A percentile compares a stretch with the other conserved stretches of the same genome.
Evolutionary conservation across 2,888 invertebrate species (phyloP).

Genomic region (Odontomyia ornata): DNA sequence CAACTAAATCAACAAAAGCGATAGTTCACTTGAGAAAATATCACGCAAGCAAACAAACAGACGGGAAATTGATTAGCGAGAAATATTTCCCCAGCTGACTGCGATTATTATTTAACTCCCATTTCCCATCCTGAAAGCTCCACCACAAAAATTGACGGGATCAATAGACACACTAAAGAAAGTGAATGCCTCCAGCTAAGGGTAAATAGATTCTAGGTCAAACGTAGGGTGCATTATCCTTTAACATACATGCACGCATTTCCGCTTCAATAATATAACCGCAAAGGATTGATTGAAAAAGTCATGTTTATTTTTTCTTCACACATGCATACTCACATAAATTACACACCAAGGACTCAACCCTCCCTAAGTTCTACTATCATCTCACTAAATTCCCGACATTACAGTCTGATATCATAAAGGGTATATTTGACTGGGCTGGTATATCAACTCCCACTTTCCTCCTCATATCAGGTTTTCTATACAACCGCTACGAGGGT

Average conservation of each 20-base stretch:
- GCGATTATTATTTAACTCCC: slow-evolving; percentile 14
- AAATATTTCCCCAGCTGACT: slow-evolving; percentile 22
- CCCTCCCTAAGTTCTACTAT: not conserved
- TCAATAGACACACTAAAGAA: not conserved
- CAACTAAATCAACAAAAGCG: not conserved
- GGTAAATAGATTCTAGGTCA: slow-evolving; percentile 15
- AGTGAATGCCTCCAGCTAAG: not conserved
- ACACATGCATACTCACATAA: not conserved
- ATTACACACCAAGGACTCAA: not conserved
- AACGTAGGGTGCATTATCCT: slow-evolving; percentile 5
- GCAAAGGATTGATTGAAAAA: slow-evolving; percentile 11
- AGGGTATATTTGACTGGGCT: not conserved
- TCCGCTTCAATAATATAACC: not conserved
- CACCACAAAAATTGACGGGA: not conserved
- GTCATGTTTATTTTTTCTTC: slow-evolving; percentile 41
- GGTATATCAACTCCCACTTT: not conserved
- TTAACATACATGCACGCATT: not conserved
- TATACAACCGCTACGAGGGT: slow-evolving; percentile 49
- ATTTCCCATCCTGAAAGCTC: not conserved
- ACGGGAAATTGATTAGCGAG: slow-evolving; percentile 25
- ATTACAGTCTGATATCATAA: too few relatives aligned
- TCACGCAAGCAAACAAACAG: slow-evolving; percentile 11
- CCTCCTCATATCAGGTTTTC: not conserved
- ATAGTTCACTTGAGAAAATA: not conserved
- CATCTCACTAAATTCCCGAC: not conserved